Conservation (phyloP, 1,140 invertebrate species). For the Sinonovacula constricta region DNA sequence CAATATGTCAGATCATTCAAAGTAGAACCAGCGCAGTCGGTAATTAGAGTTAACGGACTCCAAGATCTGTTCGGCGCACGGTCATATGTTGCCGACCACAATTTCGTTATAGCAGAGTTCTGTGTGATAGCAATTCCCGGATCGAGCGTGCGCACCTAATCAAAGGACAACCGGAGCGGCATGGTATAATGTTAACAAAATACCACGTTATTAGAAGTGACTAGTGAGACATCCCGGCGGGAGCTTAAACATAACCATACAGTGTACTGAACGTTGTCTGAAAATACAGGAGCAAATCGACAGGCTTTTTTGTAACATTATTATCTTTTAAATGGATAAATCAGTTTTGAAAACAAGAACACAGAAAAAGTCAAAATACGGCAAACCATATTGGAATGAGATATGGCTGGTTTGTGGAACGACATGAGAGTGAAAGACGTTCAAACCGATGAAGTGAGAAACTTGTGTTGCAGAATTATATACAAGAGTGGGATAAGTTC, state of each 20-base stretch:
- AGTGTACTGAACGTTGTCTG: constrained; percentile 1
- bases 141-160: neutral
- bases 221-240: no score
- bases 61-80: neutral
- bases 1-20: neutral
- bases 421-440: constrained; percentile 16
- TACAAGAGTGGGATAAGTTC: constrained; percentile 18
- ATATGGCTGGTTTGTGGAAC: constrained; percentile 29
- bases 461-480: constrained; percentile 1
- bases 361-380: neutral
- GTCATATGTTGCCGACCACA: constrained; percentile 33
- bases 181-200: constrained; percentile 5
- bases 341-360: neutral
- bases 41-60: neutral
- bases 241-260: constrained; percentile 3
- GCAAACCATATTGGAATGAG: constrained; percentile 54
- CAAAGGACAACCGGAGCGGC: neutral
- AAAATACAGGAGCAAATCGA: constrained; percentile 47
- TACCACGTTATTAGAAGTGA: constrained; percentile 10
- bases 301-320: constrained; percentile 20
- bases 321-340: constrained; percentile 35
- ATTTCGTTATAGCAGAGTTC: constrained; percentile 2
- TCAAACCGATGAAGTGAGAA: neutral
- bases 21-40: neutral
- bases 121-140: neutral